Conservation (phyloP, 1,140 invertebrate species). For the Lepidurus couesii region DNA sequence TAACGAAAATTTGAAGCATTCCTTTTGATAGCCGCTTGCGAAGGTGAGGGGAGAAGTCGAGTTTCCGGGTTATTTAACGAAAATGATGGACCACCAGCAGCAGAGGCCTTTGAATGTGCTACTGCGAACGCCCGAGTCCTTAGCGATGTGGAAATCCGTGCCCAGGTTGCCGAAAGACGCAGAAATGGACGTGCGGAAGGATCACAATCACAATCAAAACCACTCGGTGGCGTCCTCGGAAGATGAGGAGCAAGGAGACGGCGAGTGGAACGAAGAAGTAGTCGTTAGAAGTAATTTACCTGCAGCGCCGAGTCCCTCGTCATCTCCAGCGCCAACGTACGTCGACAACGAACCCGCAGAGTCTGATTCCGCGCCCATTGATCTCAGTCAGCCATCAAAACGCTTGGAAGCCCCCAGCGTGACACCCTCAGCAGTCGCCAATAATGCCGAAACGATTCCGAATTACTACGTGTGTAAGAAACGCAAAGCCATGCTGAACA, state of each 20-base stretch:
- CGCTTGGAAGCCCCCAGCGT: not conserved
- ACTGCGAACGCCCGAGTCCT: not conserved
- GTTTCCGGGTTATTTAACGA: not conserved
- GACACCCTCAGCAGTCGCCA: not conserved
- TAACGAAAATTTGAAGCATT: not conserved
- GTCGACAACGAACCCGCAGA: not conserved
- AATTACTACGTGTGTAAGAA: not conserved
- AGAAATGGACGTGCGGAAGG: not conserved
- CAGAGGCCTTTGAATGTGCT: not conserved
- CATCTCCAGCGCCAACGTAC: no score
- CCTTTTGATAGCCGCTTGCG: not conserved
- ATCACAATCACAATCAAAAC: slow-evolving; percentile 1
- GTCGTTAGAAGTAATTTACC: not conserved
- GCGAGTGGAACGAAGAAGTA: not conserved
- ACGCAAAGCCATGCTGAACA: slow-evolving; percentile 2
- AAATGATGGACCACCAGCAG: not conserved
- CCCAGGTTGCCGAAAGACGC: not conserved
- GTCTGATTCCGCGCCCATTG: not conserved
- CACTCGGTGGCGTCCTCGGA: not conserved
- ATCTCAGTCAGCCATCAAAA: not conserved
- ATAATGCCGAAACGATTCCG: not conserved
- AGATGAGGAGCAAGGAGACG: not conserved
- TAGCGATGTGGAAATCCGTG: slow-evolving; percentile 5
- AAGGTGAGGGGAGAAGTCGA: not conserved
- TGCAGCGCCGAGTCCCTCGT: not conserved